A percentile compares a stretch with the other conserved stretches of the same genome.
Conservation (phyloP, 2,888 invertebrate species). For the Pristionchus fissidentatus region DNA sequence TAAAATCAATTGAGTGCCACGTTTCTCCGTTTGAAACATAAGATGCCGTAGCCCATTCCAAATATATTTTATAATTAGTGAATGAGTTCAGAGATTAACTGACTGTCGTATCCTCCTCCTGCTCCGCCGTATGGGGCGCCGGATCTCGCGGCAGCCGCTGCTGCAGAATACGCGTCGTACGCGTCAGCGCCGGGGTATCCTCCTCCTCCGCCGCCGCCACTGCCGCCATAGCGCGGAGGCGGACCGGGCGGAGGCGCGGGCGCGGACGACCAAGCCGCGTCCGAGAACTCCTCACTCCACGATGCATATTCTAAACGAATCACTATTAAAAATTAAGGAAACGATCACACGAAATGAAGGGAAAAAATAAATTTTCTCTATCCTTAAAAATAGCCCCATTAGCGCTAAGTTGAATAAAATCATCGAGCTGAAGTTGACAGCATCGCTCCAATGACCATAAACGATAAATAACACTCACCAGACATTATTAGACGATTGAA, state of each 20-base stretch:
- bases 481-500: background rate
- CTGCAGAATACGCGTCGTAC: no score
- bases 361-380: no score
- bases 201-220: background rate
- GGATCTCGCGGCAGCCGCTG: no score
- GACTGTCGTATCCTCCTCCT: conserved; percentile 14
- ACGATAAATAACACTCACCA: background rate
- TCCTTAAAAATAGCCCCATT: no score
- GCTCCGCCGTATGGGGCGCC: conserved; percentile 4
- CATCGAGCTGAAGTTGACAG: no score
- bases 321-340: background rate
- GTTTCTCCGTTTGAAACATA: no score
- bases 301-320: conserved; percentile 21
- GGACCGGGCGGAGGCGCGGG: background rate
- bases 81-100: background rate
- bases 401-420: no score
- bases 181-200: conserved; percentile 14
- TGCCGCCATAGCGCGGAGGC: background rate
- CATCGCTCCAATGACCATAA: no score
- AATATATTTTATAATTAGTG: no score
- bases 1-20: background rate
- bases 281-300: conserved; percentile 45
- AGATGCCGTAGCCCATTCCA: no score
- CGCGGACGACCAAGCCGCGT: background rate
- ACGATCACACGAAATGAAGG: background rate